Percentiles rank a stretch among this genome's conserved stretches.
Conservation (phyloP, 2,113 vertebrate species). For the Halichoerus grypus region DNA sequence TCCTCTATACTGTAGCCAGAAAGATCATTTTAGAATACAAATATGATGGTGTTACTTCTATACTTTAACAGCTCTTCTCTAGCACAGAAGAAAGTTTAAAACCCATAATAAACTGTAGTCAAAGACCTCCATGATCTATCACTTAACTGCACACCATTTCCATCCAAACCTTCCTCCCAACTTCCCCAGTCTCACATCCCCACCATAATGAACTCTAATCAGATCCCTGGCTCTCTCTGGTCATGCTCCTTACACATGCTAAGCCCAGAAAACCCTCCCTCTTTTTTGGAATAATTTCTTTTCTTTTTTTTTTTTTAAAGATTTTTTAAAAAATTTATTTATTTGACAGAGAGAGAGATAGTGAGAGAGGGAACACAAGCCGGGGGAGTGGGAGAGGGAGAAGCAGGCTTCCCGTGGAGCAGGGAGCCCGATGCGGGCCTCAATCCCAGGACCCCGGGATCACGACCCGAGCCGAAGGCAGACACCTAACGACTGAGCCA, state of each 20-base stretch:
- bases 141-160: background rate
- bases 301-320: background rate
- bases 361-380: too few relatives aligned
- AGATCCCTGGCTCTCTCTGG: background rate
- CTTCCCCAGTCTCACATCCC: background rate
- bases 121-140: background rate
- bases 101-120: background rate
- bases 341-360: background rate
- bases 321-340: background rate
- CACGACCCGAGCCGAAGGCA: too few relatives aligned
- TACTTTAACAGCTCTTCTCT: constrained; percentile 14
- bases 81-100: background rate
- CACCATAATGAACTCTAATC: background rate
- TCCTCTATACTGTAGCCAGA: background rate
- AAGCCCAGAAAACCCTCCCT: background rate
- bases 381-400: too few relatives aligned
- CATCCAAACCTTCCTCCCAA: background rate
- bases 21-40: background rate
- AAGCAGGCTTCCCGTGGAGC: too few relatives aligned
- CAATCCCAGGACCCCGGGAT: too few relatives aligned
- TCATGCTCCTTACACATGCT: background rate
- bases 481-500: too few relatives aligned
- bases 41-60: background rate
- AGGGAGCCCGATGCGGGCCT: too few relatives aligned
- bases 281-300: constrained; percentile 12